phyloP scores from a whole-genome alignment of 1,140 invertebrate genomes.

The Pogonomyrmex barbatus region DNA sequence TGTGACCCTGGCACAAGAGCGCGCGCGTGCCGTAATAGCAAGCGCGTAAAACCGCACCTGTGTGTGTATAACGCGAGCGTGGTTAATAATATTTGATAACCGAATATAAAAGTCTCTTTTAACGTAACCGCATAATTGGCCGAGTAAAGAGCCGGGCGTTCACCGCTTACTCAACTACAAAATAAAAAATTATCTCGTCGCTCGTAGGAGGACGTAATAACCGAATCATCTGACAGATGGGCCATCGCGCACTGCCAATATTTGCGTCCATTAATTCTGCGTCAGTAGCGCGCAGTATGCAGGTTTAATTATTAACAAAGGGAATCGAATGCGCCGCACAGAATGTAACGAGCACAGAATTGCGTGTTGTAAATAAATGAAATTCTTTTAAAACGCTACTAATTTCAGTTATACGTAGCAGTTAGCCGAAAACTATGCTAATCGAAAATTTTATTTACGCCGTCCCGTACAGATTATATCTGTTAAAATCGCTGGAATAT shows the following conservation, averaged over 20 bases:
- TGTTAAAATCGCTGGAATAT: constrained; percentile 32
- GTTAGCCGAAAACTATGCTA: background rate
- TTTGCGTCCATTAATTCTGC: constrained; percentile 54
- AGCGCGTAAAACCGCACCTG: constrained; percentile 24
- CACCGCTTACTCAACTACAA: background rate
- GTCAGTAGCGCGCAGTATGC: background rate
- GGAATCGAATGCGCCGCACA: background rate
- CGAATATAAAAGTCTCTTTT: constrained; percentile 53
- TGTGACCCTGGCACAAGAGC: constrained; percentile 42
- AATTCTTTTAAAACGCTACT: background rate
- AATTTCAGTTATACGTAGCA: constrained; percentile 15
- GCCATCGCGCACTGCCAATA: constrained; percentile 36
- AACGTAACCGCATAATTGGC: constrained; percentile 43
- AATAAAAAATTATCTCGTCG: constrained; percentile 46
- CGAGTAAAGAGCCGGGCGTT: background rate
- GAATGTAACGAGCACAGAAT: constrained; percentile 20
- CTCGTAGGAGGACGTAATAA: constrained; percentile 4
- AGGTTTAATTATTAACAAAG: constrained; percentile 47
- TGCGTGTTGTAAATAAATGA: constrained; percentile 32
- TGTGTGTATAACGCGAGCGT: background rate
- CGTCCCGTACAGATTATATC: background rate
- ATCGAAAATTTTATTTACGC: constrained; percentile 38
- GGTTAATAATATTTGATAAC: constrained; percentile 60
- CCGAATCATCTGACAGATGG: constrained; percentile 53
- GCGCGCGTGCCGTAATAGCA: constrained; percentile 33